Conservation (phyloP, 1,140 invertebrate genomes). For the Drosophila pruinosa region DNA sequence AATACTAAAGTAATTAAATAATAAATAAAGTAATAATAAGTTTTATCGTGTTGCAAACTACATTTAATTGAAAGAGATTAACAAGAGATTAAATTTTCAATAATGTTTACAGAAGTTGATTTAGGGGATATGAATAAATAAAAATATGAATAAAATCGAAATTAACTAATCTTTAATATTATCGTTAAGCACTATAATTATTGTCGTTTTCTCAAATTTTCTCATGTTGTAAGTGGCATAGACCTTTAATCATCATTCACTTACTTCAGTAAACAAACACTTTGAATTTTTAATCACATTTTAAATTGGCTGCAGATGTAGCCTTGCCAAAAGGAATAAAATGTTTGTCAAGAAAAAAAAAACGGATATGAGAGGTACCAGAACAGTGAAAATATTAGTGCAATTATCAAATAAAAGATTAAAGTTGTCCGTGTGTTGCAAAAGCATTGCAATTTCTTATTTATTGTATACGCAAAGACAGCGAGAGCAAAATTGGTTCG, state of each 20-base stretch:
- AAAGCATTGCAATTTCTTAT: slow-evolving; percentile 64
- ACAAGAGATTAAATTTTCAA: too few relatives aligned
- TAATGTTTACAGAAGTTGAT: too few relatives aligned
- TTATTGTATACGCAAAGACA: slow-evolving; percentile 50
- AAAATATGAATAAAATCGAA: too few relatives aligned
- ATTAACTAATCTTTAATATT: neutral
- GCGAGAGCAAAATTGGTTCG: slow-evolving; percentile 9
- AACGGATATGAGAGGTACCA: neutral
- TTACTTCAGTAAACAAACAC: slow-evolving; percentile 5
- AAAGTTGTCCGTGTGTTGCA: slow-evolving; percentile 30
- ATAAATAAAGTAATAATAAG: too few relatives aligned
- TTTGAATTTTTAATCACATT: neutral
- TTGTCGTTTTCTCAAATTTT: neutral
- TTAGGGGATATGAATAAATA: too few relatives aligned
- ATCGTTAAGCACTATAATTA: neutral
- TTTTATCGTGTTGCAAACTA: too few relatives aligned
- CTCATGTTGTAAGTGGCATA: neutral
- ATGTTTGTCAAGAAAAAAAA: neutral
- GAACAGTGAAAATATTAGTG: slow-evolving; percentile 34
- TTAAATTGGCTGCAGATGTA: slow-evolving; percentile 7
- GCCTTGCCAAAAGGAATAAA: neutral
- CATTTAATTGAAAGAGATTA: neutral
- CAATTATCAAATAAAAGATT: slow-evolving; percentile 74
- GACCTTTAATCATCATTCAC: slow-evolving; percentile 27
- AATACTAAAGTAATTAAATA: slow-evolving; percentile 24